Conservation (phyloP, 2,888 invertebrate genomes). For the Sesamia inferens region DNA sequence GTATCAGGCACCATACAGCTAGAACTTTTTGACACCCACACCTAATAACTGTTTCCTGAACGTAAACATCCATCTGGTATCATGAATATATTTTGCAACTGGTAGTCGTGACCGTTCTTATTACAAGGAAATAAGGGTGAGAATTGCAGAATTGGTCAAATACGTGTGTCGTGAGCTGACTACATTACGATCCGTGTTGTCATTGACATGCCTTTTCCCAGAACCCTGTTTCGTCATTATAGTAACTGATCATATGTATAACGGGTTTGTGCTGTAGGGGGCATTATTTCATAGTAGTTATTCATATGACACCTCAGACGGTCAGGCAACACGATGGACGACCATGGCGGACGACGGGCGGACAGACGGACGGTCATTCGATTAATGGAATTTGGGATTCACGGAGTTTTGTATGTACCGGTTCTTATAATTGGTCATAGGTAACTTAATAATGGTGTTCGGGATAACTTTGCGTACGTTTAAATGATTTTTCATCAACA, state of each 20-base stretch:
- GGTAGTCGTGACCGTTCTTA: slow-evolving; percentile 34
- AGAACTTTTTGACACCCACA: slow-evolving; percentile 45
- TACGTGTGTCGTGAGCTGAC: slow-evolving; percentile 59
- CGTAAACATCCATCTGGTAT: slow-evolving; percentile 61
- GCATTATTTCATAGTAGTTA: slow-evolving; percentile 55
- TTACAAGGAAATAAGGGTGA: slow-evolving; percentile 36
- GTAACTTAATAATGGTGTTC: neutral
- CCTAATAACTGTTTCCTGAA: slow-evolving; percentile 55
- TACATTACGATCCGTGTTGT: slow-evolving; percentile 62
- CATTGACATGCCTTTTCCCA: slow-evolving; percentile 69
- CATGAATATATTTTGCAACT: slow-evolving; percentile 58
- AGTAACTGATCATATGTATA: slow-evolving; percentile 64
- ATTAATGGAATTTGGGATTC: neutral
- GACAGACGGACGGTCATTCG: too few species aligned
- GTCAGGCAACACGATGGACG: slow-evolving; percentile 23
- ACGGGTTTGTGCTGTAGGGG: slow-evolving; percentile 57
- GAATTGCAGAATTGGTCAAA: slow-evolving; percentile 25
- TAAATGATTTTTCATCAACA: neutral
- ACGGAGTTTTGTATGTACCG: slow-evolving; percentile 17
- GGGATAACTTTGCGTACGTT: slow-evolving; percentile 5
- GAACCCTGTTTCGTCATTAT: slow-evolving; percentile 65
- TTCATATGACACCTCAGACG: slow-evolving; percentile 59
- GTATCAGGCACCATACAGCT: neutral
- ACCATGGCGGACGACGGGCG: too few species aligned
- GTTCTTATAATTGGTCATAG: slow-evolving; percentile 16